A percentile compares a stretch with the other conserved stretches of the same genome.
Conservation (phyloP, 2,888 invertebrate species). For the Spodoptera picta region DNA sequence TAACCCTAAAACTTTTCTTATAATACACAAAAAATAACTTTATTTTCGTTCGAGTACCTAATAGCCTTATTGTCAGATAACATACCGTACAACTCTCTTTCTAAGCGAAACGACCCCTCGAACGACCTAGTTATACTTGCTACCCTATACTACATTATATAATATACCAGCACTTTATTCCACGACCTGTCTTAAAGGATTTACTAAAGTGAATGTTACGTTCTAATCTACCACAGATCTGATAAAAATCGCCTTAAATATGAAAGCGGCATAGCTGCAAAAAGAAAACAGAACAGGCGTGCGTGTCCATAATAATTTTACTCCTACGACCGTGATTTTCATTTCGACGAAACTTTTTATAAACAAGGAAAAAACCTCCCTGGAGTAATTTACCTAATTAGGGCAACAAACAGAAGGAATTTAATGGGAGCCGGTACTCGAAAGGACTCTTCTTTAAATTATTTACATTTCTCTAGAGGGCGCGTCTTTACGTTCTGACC, state of each 20-base stretch:
- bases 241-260: slow-evolving; percentile 3
- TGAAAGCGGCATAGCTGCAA: neutral
- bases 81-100: slow-evolving; percentile 14
- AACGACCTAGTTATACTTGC: slow-evolving; percentile 34
- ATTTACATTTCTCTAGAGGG: slow-evolving; percentile 77
- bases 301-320: slow-evolving; percentile 52
- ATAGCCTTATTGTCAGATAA: slow-evolving; percentile 27
- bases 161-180: slow-evolving; percentile 24
- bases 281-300: slow-evolving; percentile 12
- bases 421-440: slow-evolving; percentile 74
- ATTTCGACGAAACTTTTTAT: slow-evolving; percentile 62
- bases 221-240: slow-evolving; percentile 40
- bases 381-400: slow-evolving; percentile 78
- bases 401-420: slow-evolving; percentile 78
- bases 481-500: slow-evolving; percentile 69
- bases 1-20: slow-evolving; percentile 21
- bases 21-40: slow-evolving; percentile 13
- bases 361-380: slow-evolving; percentile 66
- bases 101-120: slow-evolving; percentile 4
- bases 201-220: slow-evolving; percentile 22
- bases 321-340: slow-evolving; percentile 50
- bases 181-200: slow-evolving; percentile 29
- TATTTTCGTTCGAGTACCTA: slow-evolving; percentile 27
- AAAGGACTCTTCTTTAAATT: slow-evolving; percentile 75
- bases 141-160: slow-evolving; percentile 4